A percentile compares a stretch with the other conserved stretches of the same genome.
Conservation (phyloP, 2,888 invertebrate genomes). For the Zaprionus lineosus region DNA sequence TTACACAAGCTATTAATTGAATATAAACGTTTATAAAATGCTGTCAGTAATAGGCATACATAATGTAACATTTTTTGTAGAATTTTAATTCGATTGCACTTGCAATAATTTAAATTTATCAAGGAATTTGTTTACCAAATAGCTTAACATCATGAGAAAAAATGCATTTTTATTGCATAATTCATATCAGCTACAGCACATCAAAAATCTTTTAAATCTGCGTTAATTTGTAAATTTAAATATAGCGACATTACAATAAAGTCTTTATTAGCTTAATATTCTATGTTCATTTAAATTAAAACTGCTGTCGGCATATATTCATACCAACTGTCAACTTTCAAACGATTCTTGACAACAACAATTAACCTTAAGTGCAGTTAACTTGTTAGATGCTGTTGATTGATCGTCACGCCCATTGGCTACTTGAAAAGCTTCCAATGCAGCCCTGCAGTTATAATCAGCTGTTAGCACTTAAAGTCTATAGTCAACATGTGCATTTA, state of each 20-base stretch:
- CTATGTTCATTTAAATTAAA: neutral
- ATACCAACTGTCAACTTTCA: conserved; percentile 18
- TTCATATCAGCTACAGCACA: conserved; percentile 53
- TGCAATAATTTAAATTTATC: conserved; percentile 22
- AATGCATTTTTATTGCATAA: conserved; percentile 42
- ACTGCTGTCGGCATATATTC: too few relatives aligned
- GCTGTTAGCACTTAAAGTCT: conserved; percentile 23
- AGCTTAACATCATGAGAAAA: conserved; percentile 22
- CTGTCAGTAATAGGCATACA: conserved; percentile 45
- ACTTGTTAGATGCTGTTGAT: conserved; percentile 1
- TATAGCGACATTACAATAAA: conserved; percentile 51
- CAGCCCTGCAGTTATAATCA: conserved; percentile 36
- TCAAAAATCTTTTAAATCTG: conserved; percentile 51
- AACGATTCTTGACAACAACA: conserved; percentile 4
- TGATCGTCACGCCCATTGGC: conserved; percentile 27
- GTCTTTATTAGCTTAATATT: conserved; percentile 26
- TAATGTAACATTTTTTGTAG: conserved; percentile 45
- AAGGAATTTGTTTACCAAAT: conserved; percentile 15
- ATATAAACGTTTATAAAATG: too few relatives aligned
- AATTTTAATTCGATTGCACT: conserved; percentile 51
- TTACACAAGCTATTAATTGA: conserved; percentile 35
- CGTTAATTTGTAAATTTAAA: conserved; percentile 60
- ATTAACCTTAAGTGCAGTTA: conserved; percentile 8
- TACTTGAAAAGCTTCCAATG: conserved; percentile 11
- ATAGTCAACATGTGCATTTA: neutral